Percentiles rank a stretch among this genome's conserved stretches.
Evolutionary conservation across 2,888 invertebrate genomes (phyloP).

Genomic region (Panzeria rudis): DNA sequence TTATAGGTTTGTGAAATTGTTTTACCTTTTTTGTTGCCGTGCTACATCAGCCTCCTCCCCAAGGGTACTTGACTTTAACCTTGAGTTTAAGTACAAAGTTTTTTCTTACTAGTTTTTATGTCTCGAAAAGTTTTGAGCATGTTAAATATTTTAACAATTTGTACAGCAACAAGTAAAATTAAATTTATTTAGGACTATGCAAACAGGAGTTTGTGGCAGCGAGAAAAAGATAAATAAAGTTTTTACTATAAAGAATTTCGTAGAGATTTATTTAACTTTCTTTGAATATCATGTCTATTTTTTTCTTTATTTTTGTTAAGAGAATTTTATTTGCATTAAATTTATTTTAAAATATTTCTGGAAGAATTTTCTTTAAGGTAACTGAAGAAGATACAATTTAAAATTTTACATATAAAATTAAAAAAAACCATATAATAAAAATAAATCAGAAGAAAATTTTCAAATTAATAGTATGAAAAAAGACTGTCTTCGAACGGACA

Average conservation of each 20-base stretch:
- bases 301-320: no score
- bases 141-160: background rate
- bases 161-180: slow-evolving; percentile 8
- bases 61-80: background rate
- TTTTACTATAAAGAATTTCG: background rate
- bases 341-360: no score
- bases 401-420: no score
- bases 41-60: background rate
- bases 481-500: no score
- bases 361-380: no score
- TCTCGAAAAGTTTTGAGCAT: background rate
- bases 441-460: no score
- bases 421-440: no score
- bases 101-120: background rate
- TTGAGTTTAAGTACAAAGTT: background rate
- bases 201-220: background rate
- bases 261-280: background rate
- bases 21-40: background rate
- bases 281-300: no score
- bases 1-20: background rate
- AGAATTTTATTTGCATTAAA: no score
- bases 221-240: background rate
- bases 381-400: no score
- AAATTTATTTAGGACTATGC: background rate
- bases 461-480: no score